A percentile compares a stretch with the other conserved stretches of the same genome.
phyloP scores from a whole-genome alignment of 2,113 vertebrate genomes.

The Laticauda colubrina region DNA sequence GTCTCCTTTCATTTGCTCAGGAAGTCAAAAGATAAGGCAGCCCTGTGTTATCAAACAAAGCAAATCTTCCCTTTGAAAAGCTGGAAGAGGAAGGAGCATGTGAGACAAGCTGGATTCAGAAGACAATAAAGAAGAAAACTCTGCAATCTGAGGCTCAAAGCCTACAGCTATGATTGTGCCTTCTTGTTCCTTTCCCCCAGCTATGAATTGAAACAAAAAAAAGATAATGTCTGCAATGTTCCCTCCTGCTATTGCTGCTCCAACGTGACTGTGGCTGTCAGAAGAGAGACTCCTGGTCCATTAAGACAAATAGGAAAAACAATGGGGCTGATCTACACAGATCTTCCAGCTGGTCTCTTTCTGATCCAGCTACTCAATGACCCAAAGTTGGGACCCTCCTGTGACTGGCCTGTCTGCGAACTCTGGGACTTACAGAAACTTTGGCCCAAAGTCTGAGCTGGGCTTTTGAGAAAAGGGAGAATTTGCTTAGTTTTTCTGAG shows the following conservation, averaged over 20 bases:
- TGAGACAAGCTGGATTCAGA: background rate
- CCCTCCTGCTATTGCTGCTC: background rate
- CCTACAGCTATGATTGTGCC: background rate
- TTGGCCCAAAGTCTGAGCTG: background rate
- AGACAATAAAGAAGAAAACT: background rate
- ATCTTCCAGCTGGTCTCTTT: background rate
- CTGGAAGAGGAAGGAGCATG: background rate
- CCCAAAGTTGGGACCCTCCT: background rate
- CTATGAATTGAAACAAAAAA: background rate
- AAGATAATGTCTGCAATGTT: background rate
- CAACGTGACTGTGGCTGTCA: background rate
- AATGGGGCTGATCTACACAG: background rate
- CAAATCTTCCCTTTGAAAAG: background rate
- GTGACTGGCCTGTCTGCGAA: background rate
- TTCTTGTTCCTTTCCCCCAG: background rate
- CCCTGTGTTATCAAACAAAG: background rate
- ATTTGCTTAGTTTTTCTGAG: conserved; percentile 30
- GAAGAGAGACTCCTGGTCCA: background rate
- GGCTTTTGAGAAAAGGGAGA: background rate
- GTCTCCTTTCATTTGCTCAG: background rate
- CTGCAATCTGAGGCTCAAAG: background rate
- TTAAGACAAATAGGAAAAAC: background rate
- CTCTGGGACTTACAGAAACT: background rate
- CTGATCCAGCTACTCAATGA: background rate
- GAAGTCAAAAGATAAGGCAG: background rate